Conservation (phyloP, 2,888 invertebrate genomes). For the Sthenelais limicola region DNA sequence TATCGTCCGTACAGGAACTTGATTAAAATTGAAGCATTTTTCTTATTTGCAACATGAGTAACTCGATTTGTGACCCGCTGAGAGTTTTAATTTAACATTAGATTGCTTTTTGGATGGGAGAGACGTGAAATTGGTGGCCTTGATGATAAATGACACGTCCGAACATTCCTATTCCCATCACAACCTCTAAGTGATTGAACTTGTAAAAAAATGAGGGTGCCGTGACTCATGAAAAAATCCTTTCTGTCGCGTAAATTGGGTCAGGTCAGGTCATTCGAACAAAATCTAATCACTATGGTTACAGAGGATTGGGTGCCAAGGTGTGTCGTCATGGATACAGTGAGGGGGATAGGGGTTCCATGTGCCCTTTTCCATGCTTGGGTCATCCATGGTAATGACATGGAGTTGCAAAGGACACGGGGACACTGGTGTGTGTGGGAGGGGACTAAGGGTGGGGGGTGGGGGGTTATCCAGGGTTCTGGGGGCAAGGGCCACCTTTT, state of each 20-base stretch:
- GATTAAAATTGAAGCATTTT: too few relatives aligned
- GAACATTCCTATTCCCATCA: slow-evolving; percentile 18
- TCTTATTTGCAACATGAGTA: too few relatives aligned
- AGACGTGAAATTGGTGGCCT: too few relatives aligned
- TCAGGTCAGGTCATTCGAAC: slow-evolving; percentile 35
- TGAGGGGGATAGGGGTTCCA: not conserved
- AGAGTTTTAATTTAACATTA: slow-evolving; percentile 27
- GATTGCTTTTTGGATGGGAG: slow-evolving; percentile 16
- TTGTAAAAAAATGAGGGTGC: slow-evolving; percentile 26
- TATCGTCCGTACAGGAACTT: too few relatives aligned
- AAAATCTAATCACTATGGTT: slow-evolving; percentile 34
- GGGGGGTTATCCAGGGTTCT: not conserved
- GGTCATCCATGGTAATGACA: slow-evolving; percentile 31
- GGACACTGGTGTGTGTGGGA: not conserved
- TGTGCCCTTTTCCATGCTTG: slow-evolving; percentile 35
- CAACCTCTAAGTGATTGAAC: slow-evolving; percentile 34
- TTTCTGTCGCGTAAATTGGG: slow-evolving; percentile 36
- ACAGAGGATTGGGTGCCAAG: slow-evolving; percentile 28
- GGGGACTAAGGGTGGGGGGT: slow-evolving; percentile 23
- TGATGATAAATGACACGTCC: slow-evolving; percentile 30
- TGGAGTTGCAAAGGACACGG: slow-evolving; percentile 33
- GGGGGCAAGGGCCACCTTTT: not conserved
- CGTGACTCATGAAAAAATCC: slow-evolving; percentile 33
- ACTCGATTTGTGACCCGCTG: slow-evolving; percentile 15
- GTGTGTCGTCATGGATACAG: slow-evolving; percentile 21